Percentiles rank a stretch among this genome's conserved stretches.
phyloP scores from a whole-genome alignment of 1,140 invertebrate species.

The Tribolium madens region DNA sequence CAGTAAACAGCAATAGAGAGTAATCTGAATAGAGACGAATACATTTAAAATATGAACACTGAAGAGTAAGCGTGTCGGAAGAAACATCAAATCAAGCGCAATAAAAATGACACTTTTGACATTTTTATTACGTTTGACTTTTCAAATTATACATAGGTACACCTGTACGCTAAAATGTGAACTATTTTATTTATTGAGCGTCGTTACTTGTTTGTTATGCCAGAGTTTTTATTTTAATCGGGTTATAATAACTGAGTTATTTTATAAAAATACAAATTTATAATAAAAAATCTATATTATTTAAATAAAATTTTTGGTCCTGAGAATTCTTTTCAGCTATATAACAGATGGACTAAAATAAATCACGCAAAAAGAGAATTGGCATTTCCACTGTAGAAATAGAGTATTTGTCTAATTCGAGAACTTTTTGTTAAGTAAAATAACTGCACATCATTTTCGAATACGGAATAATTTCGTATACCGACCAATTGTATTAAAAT shows the following conservation, averaged over 20 bases:
- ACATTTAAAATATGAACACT: conserved; percentile 34
- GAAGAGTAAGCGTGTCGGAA: conserved; percentile 18
- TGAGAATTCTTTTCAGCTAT: conserved; percentile 37
- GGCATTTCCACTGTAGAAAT: background rate
- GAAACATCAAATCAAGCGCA: background rate
- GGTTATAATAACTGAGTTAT: conserved; percentile 22
- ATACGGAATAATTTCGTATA: conserved; percentile 1
- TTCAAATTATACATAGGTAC: conserved; percentile 10
- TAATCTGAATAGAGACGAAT: background rate
- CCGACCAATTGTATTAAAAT: background rate
- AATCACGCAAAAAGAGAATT: background rate
- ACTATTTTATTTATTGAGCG: conserved; percentile 26
- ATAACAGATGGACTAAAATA: conserved; percentile 12
- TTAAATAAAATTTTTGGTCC: conserved; percentile 40
- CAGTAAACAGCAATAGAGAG: conserved; percentile 16
- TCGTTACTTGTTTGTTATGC: conserved; percentile 20
- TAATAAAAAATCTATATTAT: conserved; percentile 26
- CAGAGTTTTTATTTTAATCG: background rate
- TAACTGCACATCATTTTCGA: background rate
- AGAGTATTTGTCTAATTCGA: conserved; percentile 26
- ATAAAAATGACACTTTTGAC: background rate
- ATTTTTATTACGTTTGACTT: background rate
- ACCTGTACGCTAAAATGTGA: conserved; percentile 1
- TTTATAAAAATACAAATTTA: conserved; percentile 44
- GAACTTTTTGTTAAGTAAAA: conserved; percentile 13